Conservation (phyloP, 2,113 vertebrate species). For the Silurus asotus region DNA sequence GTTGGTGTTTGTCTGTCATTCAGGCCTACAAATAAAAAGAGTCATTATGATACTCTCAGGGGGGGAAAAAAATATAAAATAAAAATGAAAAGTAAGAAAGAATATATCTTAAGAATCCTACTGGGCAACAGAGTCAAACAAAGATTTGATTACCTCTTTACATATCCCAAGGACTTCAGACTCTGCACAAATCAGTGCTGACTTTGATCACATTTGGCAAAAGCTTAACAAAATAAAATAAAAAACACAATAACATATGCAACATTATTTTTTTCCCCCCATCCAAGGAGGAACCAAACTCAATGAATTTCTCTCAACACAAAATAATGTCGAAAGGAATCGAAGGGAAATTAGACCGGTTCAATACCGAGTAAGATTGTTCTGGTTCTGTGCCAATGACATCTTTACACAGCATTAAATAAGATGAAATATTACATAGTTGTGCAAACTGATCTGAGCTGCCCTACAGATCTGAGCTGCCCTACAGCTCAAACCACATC, state of each 20-base stretch:
- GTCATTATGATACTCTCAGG: background rate
- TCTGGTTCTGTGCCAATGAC: background rate
- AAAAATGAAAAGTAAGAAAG: background rate
- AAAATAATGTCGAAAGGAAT: slow-evolving; percentile 24
- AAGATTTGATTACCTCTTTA: background rate
- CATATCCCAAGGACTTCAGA: background rate
- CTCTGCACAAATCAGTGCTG: background rate
- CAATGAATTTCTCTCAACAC: background rate
- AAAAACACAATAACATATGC: slow-evolving; percentile 13
- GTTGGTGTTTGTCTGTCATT: slow-evolving; percentile 10
- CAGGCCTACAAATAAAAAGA: background rate
- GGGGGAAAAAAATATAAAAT: background rate
- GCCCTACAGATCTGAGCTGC: background rate
- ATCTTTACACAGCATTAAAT: slow-evolving; percentile 15
- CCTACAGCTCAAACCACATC: background rate
- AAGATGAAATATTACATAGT: background rate
- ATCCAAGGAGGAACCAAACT: background rate
- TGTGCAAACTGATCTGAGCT: slow-evolving; percentile 26
- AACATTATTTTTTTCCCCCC: background rate
- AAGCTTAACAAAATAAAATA: background rate
- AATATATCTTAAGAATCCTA: background rate
- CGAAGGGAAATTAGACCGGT: background rate
- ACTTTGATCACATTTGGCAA: slow-evolving; percentile 46
- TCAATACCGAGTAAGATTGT: slow-evolving; percentile 2
- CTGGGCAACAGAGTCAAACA: slow-evolving; percentile 24